phyloP scores from a whole-genome alignment of 2,888 invertebrate species.

The Cerastoderma edule region DNA sequence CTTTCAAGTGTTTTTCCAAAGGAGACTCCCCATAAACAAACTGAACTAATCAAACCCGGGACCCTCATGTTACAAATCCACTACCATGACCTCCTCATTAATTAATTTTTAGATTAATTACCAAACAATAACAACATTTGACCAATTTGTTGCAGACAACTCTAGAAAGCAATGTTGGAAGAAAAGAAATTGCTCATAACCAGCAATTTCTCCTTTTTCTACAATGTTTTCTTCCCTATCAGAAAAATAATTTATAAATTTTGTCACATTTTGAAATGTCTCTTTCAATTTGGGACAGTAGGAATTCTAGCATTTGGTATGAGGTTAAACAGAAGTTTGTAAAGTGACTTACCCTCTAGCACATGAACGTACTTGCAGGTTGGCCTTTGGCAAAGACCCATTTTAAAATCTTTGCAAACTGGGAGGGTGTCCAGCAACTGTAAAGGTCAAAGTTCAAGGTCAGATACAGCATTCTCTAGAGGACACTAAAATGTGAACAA shows the following conservation, averaged over 20 bases:
- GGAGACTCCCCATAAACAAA: too few relatives aligned
- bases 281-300: background rate
- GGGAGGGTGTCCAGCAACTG: constrained; percentile 99
- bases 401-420: constrained; percentile 99
- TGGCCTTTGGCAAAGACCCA: constrained; percentile 95
- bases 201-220: constrained; percentile 9
- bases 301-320: background rate
- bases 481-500: background rate
- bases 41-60: too few relatives aligned
- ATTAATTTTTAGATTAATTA: too few relatives aligned
- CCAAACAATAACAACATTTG: too few relatives aligned
- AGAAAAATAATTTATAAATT: background rate
- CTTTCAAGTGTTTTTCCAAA: too few relatives aligned
- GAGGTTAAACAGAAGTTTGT: too few relatives aligned
- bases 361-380: constrained; percentile 99
- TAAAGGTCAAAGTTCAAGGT: constrained; percentile 83
- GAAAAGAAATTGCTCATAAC: background rate
- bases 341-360: constrained; percentile 92
- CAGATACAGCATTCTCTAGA: constrained; percentile 14
- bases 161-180: background rate
- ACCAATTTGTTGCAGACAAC: too few relatives aligned
- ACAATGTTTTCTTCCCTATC: background rate
- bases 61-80: too few relatives aligned
- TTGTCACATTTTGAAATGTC: too few relatives aligned
- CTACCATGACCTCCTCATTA: too few relatives aligned